phyloP scores from a whole-genome alignment of 2,113 vertebrate species.

The Burhinus bistriatus region DNA sequence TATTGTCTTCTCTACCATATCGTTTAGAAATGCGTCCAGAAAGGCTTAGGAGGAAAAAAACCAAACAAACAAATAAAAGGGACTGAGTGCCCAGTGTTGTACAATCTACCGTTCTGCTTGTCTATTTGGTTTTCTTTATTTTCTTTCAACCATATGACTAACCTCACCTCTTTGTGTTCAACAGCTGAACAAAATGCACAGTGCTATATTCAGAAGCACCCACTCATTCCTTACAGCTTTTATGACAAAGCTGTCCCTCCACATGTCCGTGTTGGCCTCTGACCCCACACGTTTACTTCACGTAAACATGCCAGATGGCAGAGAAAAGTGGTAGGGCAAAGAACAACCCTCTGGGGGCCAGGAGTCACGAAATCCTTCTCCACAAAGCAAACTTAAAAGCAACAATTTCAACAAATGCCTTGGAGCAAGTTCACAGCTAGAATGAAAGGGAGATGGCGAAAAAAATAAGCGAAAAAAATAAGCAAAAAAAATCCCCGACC shows the following conservation, averaged over 20 bases:
- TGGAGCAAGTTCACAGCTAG: constrained; percentile 48
- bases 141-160: constrained; percentile 49
- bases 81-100: constrained; percentile 3
- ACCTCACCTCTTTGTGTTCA: constrained; percentile 39
- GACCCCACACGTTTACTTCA: constrained; percentile 74
- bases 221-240: constrained; percentile 67
- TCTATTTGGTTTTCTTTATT: constrained; percentile 47
- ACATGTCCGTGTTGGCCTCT: constrained; percentile 77
- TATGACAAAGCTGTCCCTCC: constrained; percentile 73
- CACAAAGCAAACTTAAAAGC: constrained; percentile 72
- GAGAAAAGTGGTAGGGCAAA: constrained; percentile 75
- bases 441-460: neutral
- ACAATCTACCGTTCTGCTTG: neutral
- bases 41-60: neutral
- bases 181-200: constrained; percentile 53
- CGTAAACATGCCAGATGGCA: constrained; percentile 83
- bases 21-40: constrained; percentile 41
- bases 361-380: constrained; percentile 69
- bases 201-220: constrained; percentile 50
- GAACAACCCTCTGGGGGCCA: constrained; percentile 57
- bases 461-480: neutral
- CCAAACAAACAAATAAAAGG: neutral
- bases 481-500: neutral
- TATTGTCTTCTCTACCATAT: constrained; percentile 10
- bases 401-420: constrained; percentile 67